Evolutionary conservation across 2,797 vertebrate species (phyloP).

Genomic region (Paramormyrops hopkinsi): DNA sequence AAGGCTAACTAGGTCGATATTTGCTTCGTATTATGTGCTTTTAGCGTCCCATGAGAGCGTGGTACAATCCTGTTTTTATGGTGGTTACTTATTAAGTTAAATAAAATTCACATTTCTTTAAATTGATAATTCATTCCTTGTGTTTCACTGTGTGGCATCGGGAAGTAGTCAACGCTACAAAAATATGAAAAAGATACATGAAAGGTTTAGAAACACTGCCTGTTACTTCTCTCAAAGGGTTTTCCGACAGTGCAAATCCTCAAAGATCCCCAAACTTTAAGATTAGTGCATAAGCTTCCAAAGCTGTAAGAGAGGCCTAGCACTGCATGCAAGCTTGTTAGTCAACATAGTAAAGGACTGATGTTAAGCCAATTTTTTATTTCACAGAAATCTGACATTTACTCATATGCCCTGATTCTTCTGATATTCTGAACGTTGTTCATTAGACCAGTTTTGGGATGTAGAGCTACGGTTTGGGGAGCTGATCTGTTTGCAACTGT

Average conservation of each 20-base stretch:
- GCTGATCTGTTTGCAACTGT: constrained; percentile 44
- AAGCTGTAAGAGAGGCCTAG: constrained; percentile 27
- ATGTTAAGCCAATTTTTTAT: constrained; percentile 27
- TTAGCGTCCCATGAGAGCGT: background rate
- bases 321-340: constrained; percentile 52
- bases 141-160: constrained; percentile 11
- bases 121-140: constrained; percentile 11
- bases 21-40: background rate
- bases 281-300: constrained; percentile 49
- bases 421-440: background rate
- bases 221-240: constrained; percentile 44
- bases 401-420: background rate
- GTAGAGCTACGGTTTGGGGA: constrained; percentile 37
- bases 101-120: constrained; percentile 4
- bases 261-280: constrained; percentile 45
- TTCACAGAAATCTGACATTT: background rate
- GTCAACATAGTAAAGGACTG: constrained; percentile 27
- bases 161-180: constrained; percentile 39
- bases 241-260: constrained; percentile 57
- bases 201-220: constrained; percentile 44
- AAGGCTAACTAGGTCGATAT: background rate
- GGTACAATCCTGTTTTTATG: background rate
- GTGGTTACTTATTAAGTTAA: constrained; percentile 5
- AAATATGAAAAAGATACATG: constrained; percentile 42
- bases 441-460: constrained; percentile 21